These are phyloP conservation scores for Charaxes varanes DNA, from an alignment of 1,140 invertebrate species.

Conservation along the genomic window DNA sequence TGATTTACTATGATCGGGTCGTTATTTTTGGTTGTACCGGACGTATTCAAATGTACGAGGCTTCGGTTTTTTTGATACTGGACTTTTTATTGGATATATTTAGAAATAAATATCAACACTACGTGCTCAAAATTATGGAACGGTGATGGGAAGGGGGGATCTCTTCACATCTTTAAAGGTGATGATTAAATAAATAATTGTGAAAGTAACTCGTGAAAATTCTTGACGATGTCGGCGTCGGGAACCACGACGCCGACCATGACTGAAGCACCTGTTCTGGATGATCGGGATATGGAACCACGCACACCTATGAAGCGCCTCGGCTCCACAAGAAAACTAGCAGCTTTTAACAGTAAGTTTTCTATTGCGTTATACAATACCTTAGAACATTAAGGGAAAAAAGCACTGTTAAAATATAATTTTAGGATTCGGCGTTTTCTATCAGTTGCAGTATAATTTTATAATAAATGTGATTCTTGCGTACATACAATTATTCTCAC, in stretches of 20 bases:
- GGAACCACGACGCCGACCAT: conserved; percentile 42
- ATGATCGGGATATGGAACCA: conserved; percentile 78
- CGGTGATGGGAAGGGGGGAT: conserved; percentile 2
- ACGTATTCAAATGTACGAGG: conserved; percentile 15
- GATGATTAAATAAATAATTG: conserved; percentile 10
- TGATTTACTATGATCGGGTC: conserved; percentile 23
- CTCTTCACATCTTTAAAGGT: conserved; percentile 2
- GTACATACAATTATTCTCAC: too few relatives aligned
- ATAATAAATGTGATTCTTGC: too few relatives aligned
- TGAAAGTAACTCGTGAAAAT: neutral
- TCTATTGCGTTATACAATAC: neutral
- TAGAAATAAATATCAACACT: too few relatives aligned
- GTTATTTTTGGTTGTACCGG: conserved; percentile 25
- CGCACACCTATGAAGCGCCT: conserved; percentile 85
- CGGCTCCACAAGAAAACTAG: conserved; percentile 85
- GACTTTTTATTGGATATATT: neutral
- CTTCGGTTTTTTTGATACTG: conserved; percentile 9
- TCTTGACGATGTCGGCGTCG: conserved; percentile 33
- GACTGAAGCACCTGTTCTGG: conserved; percentile 34
- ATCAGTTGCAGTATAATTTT: too few relatives aligned
- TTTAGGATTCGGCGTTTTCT: neutral
- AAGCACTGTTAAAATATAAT: neutral
- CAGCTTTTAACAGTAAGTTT: conserved; percentile 85
- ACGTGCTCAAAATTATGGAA: conserved; percentile 2
- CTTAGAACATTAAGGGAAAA: neutral